phyloP scores from a whole-genome alignment of 1,140 invertebrate genomes.

The Trichogramma pretiosum region DNA sequence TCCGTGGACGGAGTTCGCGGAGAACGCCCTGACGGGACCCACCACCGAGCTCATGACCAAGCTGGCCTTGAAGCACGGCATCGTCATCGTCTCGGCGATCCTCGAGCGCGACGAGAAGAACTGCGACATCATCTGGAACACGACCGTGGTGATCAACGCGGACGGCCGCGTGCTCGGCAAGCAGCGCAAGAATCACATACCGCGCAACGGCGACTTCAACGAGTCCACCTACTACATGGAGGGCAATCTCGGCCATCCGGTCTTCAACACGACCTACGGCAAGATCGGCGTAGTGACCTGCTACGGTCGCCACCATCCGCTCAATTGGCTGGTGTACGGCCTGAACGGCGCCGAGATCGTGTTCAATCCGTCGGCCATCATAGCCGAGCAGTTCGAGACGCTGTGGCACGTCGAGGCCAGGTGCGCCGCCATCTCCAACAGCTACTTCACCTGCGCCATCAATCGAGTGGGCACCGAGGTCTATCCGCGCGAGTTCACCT shows the following conservation, averaged over 20 bases:
- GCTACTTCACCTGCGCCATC: conserved; percentile 84
- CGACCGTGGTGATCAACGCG: conserved; percentile 86
- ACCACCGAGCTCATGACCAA: conserved; percentile 74
- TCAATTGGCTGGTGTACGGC: conserved; percentile 96
- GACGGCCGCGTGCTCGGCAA: conserved; percentile 84
- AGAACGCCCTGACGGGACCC: conserved; percentile 78
- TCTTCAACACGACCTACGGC: conserved; percentile 81
- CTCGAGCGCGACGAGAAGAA: conserved; percentile 83
- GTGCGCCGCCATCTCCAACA: conserved; percentile 92
- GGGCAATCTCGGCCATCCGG: conserved; percentile 89
- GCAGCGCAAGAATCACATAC: conserved; percentile 97
- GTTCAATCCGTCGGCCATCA: conserved; percentile 94
- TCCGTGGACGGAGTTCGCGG: conserved; percentile 97
- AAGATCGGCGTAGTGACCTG: conserved; percentile 94
- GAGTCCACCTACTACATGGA: conserved; percentile 98
- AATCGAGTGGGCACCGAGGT: conserved; percentile 89
- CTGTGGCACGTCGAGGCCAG: conserved; percentile 90
- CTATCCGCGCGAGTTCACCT: conserved; percentile 87
- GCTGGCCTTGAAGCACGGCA: conserved; percentile 79
- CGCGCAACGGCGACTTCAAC: conserved; percentile 94
- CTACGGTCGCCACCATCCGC: conserved; percentile 94
- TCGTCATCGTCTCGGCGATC: conserved; percentile 95
- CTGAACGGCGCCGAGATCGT: conserved; percentile 96
- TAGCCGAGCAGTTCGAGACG: conserved; percentile 72
- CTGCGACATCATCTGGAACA: conserved; percentile 91